These are phyloP conservation scores for Petrolisthes cinctipes DNA, from an alignment of 2,888 invertebrate genomes.

Conservation along the genomic window DNA sequence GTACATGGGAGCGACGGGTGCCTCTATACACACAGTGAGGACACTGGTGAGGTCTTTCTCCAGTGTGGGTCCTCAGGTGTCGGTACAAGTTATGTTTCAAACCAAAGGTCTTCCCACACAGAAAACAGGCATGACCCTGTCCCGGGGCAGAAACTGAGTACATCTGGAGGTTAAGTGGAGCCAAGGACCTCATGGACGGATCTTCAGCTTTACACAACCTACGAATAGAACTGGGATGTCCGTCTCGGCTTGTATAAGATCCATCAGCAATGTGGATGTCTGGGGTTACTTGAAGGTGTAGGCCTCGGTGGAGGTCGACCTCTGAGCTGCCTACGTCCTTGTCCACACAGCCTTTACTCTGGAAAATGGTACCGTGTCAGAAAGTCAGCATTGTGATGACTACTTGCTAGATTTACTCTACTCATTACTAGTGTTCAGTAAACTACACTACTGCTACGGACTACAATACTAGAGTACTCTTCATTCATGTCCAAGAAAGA, in stretches of 20 bases:
- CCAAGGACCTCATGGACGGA: constrained; percentile 40
- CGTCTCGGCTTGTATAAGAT: constrained; percentile 13
- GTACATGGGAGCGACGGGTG: constrained; percentile 48
- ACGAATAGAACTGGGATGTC: constrained; percentile 8
- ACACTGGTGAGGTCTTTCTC: constrained; percentile 55
- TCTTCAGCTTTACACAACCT: constrained; percentile 42
- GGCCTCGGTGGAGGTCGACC: constrained; percentile 20
- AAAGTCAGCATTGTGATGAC: constrained; percentile 16
- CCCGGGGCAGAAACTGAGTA: constrained; percentile 40
- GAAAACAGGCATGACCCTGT: constrained; percentile 45
- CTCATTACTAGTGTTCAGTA: too few species aligned
- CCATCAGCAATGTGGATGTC: constrained; percentile 1
- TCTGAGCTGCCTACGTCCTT: constrained; percentile 48
- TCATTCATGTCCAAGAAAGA: too few species aligned
- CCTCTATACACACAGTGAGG: constrained; percentile 56
- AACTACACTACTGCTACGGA: too few species aligned
- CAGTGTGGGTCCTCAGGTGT: constrained; percentile 51
- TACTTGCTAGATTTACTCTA: not conserved
- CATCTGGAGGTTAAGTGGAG: constrained; percentile 53
- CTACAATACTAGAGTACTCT: too few species aligned
- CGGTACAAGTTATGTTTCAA: constrained; percentile 54
- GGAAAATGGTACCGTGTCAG: constrained; percentile 45
- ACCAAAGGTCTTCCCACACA: constrained; percentile 53
- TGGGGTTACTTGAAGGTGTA: constrained; percentile 28
- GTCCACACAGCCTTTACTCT: constrained; percentile 45